These are phyloP conservation scores for Platerodrilus igneus DNA, from an alignment of 2,888 invertebrate species.

Conservation along the genomic window DNA sequence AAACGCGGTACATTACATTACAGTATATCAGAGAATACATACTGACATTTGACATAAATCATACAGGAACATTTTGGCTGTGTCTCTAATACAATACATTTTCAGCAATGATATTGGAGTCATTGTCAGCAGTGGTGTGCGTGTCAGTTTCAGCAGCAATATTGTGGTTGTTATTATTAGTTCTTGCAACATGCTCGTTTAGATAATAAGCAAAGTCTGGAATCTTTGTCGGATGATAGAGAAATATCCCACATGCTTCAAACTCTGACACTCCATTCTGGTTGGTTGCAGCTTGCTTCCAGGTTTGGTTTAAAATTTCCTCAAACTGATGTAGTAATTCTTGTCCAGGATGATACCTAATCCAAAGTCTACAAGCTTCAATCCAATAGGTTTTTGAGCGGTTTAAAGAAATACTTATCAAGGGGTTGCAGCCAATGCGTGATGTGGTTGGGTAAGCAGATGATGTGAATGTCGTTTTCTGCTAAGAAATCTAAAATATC, in stretches of 20 bases:
- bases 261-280: slow-evolving; percentile 11
- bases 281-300: slow-evolving; percentile 9
- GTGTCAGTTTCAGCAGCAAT: slow-evolving; percentile 1
- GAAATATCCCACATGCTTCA: slow-evolving; percentile 9
- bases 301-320: slow-evolving; percentile 11
- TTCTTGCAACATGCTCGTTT: slow-evolving; percentile 1
- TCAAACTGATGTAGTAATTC: slow-evolving; percentile 11
- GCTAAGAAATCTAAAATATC: slow-evolving; percentile 10
- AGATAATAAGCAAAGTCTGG: slow-evolving; percentile 6
- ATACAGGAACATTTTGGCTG: too few relatives aligned
- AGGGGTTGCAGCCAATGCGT: slow-evolving; percentile 12
- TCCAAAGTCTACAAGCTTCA: slow-evolving; percentile 6
- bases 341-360: slow-evolving; percentile 10
- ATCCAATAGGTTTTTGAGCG: slow-evolving; percentile 10
- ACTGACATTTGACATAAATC: too few relatives aligned
- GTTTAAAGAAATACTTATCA: slow-evolving; percentile 11
- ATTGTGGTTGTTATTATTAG: not conserved
- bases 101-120: slow-evolving; percentile 1
- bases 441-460: slow-evolving; percentile 10
- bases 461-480: slow-evolving; percentile 11
- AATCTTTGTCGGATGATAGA: slow-evolving; percentile 6
- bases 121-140: slow-evolving; percentile 4
- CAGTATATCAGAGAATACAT: too few relatives aligned
- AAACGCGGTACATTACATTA: too few relatives aligned
- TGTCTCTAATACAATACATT: slow-evolving; percentile 2